Evolutionary conservation across 2,797 vertebrate species (phyloP), one percentile per base, ranked within the genome.

Genomic region (Lycodopsis pacificus): DNA sequence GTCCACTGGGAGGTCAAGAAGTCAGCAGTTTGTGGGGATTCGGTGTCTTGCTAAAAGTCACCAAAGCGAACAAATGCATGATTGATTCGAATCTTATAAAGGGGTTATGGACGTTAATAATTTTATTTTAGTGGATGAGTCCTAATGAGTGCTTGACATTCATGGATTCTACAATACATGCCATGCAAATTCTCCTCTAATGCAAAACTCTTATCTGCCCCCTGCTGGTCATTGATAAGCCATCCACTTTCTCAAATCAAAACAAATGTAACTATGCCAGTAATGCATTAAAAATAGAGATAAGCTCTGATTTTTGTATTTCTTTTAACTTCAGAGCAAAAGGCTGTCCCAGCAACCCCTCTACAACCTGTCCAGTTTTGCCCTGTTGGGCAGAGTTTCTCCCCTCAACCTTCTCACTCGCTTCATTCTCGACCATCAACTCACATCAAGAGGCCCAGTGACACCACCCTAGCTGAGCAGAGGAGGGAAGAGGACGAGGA

Each of bases 271-370:
- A 42, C 12, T 71, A 2, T 34, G 54, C 20, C 2, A 56, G 4
- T 56, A 40, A 53, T 56, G 5, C 4, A 44, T 67, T 19, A 8
- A 62, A 63, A 58, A 51, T 22, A 70, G 1, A 72, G 42, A 40
- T 3, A 40, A 2, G 4, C 14, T 48, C 1, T 25, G 36, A 68
- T 7, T 40, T 30, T 65, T 73, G 25, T 75, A 6, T 68, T 3
- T 67, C 25, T 56, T 82, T 77, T n/a, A 25, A 65, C 25, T 89
- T 36, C 66, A 95, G 95, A 92, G 64, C 85, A 94, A 88, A 92
- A 91, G 58, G 84, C 86, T 20, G 71, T 73, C 62, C 63, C 87
- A 69, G 76, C 79, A 68, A 19, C 82, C 1, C 56, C 77, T 17
- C 65, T 63, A 27, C 84, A 88, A 12, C 65, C 89, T 32, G 80